A percentile compares a stretch with the other conserved stretches of the same genome.
phyloP scores from a whole-genome alignment of 2,888 invertebrate genomes.

The Phania funesta region DNA sequence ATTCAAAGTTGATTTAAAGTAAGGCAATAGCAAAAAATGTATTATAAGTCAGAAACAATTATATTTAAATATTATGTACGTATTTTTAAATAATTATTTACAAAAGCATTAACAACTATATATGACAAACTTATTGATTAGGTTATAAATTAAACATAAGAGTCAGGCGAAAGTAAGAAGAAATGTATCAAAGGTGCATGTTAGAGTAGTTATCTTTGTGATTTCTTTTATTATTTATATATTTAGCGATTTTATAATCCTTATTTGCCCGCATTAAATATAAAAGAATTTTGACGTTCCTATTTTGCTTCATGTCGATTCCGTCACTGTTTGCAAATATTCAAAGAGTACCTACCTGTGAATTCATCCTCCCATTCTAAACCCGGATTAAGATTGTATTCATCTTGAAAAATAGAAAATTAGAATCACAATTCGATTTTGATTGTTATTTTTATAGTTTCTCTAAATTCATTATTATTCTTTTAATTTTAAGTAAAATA shows the following conservation, averaged over 20 bases:
- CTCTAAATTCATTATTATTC: constrained; percentile 45
- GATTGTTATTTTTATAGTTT: constrained; percentile 51
- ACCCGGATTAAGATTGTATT: constrained; percentile 99
- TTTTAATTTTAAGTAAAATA: constrained; percentile 51
- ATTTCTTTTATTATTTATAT: constrained; percentile 37
- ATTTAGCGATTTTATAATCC: background rate
- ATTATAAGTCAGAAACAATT: background rate
- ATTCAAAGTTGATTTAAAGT: constrained; percentile 8
- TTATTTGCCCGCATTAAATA: constrained; percentile 7
- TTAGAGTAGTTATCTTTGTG: constrained; percentile 37
- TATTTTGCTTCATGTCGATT: constrained; percentile 81
- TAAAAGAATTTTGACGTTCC: constrained; percentile 77
- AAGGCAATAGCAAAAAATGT: constrained; percentile 5
- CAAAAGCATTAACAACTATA: constrained; percentile 58
- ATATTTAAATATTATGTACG: background rate
- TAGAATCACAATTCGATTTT: constrained; percentile 64
- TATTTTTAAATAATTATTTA: constrained; percentile 28
- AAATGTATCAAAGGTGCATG: constrained; percentile 43
- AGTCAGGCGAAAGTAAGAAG: constrained; percentile 16
- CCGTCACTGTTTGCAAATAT: constrained; percentile 75
- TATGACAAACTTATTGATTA: constrained; percentile 35
- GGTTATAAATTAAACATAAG: constrained; percentile 24
- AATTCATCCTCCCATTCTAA: constrained; percentile 99
- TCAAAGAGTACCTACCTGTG: constrained; percentile 91
- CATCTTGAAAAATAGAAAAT: constrained; percentile 89